These are phyloP conservation scores for Nephrocerus scutellatus DNA, from an alignment of 2,888 invertebrate species.

Conservation along the genomic window DNA sequence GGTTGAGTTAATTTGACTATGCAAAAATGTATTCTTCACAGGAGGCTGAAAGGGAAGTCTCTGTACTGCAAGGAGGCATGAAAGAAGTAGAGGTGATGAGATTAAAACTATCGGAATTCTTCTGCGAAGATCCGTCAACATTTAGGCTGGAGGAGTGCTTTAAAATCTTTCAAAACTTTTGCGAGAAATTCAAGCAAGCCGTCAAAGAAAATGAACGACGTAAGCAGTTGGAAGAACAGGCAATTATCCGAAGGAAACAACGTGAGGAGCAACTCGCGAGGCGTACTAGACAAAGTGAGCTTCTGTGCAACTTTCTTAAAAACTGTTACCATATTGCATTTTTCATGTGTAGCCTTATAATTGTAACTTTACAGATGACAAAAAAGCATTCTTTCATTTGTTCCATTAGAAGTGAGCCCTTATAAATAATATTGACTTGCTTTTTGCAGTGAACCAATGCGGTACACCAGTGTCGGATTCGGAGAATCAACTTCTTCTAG, in stretches of 20 bases:
- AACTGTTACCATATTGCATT: neutral
- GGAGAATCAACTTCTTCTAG: constrained; percentile 66
- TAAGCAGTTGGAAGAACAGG: constrained; percentile 77
- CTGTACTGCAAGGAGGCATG: constrained; percentile 70
- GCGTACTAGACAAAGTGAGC: constrained; percentile 56
- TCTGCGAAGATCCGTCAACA: constrained; percentile 83
- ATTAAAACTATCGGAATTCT: constrained; percentile 78
- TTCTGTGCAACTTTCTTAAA: no score
- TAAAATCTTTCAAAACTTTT: constrained; percentile 81
- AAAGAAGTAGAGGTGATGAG: constrained; percentile 75
- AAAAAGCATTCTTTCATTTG: no score
- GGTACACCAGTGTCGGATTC: constrained; percentile 67
- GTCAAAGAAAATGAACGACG: constrained; percentile 79
- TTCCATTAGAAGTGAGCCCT: no score
- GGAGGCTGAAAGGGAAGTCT: constrained; percentile 67
- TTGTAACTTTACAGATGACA: no score
- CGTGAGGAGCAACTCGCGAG: constrained; percentile 65
- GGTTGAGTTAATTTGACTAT: no score
- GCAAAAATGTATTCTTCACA: no score
- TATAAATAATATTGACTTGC: no score
- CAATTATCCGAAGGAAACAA: constrained; percentile 66
- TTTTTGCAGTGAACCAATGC: constrained; percentile 54
- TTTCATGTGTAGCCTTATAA: no score
- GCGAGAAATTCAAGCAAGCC: constrained; percentile 76
- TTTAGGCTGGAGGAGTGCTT: constrained; percentile 95